Percentiles rank a stretch among this genome's conserved stretches.
Conservation (phyloP, 2,113 vertebrate genomes). For the Antechinus stuartii region DNA sequence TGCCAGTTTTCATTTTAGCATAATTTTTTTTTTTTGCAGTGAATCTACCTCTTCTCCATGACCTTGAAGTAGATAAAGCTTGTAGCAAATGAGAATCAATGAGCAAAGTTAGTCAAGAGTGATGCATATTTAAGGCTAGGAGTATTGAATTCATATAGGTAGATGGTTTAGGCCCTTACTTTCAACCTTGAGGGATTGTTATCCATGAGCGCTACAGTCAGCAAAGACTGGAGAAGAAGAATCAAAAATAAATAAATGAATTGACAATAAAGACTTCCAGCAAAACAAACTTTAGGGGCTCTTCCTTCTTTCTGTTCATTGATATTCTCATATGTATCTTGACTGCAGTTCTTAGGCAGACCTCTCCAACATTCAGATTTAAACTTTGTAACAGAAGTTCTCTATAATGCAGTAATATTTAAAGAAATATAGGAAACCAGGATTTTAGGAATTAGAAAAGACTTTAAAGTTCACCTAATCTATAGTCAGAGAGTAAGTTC, state of each 20-base stretch:
- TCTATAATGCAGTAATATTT: background rate
- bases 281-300: background rate
- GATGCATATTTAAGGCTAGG: constrained; percentile 57
- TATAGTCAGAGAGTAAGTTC: background rate
- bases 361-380: constrained; percentile 18
- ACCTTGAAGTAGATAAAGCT: background rate
- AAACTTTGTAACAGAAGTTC: constrained; percentile 16
- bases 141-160: background rate
- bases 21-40: background rate
- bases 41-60: background rate
- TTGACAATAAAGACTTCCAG: background rate
- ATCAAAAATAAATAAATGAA: background rate
- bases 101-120: constrained; percentile 61
- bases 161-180: background rate
- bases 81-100: constrained; percentile 71
- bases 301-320: constrained; percentile 47
- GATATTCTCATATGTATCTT: constrained; percentile 28
- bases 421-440: constrained; percentile 2
- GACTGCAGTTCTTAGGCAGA: constrained; percentile 54
- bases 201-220: constrained; percentile 20
- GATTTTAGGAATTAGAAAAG: background rate
- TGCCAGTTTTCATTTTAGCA: background rate
- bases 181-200: background rate
- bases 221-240: background rate
- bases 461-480: background rate